These are phyloP conservation scores for Monoplex corrugatus DNA, from an alignment of 2,888 invertebrate genomes.

Conservation along the genomic window DNA sequence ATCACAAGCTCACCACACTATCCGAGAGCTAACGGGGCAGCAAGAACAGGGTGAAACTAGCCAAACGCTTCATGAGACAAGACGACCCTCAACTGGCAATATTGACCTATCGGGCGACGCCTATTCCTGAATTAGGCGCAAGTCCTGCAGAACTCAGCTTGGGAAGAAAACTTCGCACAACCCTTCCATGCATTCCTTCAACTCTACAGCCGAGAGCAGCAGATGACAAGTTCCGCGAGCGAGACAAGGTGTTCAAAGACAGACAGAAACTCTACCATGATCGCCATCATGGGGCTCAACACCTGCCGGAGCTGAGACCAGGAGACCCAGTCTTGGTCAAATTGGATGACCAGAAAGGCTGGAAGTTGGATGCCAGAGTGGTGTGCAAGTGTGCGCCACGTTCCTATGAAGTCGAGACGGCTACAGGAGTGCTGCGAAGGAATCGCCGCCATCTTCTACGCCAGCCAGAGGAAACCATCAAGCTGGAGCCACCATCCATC, in stretches of 20 bases:
- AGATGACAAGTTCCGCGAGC: background rate
- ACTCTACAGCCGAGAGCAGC: background rate
- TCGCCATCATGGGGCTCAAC: background rate
- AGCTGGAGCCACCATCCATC: too few relatives aligned
- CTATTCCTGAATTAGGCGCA: background rate
- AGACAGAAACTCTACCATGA: background rate
- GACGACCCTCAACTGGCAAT: background rate
- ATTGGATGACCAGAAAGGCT: background rate
- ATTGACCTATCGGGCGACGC: constrained; percentile 15
- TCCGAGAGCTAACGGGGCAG: background rate
- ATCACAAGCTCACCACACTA: background rate
- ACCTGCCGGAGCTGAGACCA: background rate
- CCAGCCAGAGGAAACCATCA: too few relatives aligned
- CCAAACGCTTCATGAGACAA: background rate
- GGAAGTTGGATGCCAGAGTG: background rate
- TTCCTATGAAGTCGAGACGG: background rate
- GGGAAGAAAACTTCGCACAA: background rate
- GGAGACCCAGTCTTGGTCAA: background rate
- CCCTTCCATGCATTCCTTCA: background rate
- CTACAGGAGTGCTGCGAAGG: background rate
- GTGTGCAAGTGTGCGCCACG: background rate
- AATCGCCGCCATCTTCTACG: background rate
- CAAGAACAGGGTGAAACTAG: background rate
- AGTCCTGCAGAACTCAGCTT: background rate
- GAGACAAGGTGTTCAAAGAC: background rate